Percentiles rank a stretch among this genome's conserved stretches.
phyloP scores from a whole-genome alignment of 2,888 invertebrate species.

The Epinotia nisella region DNA sequence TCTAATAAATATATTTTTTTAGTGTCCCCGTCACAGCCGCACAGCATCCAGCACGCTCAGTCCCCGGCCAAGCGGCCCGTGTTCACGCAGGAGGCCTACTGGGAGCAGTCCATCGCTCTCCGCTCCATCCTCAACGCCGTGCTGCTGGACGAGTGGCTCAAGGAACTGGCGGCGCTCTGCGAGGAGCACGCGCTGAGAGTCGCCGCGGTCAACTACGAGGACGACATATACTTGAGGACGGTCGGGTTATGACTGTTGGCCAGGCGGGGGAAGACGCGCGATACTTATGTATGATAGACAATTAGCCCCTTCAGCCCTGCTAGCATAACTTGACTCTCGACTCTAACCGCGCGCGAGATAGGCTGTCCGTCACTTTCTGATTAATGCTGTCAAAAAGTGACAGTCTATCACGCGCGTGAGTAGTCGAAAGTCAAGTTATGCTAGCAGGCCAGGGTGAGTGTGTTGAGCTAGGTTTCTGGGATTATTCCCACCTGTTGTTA shows the following conservation, averaged over 20 bases:
- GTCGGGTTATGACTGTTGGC: constrained; percentile 80
- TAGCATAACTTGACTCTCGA: too few species aligned
- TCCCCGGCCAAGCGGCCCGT: constrained; percentile 64
- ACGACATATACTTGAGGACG: constrained; percentile 68
- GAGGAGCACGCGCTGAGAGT: constrained; percentile 93
- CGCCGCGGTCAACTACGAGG: constrained; percentile 67
- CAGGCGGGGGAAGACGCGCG: constrained; percentile 52
- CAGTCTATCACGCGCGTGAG: too few species aligned
- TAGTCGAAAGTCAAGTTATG: too few species aligned
- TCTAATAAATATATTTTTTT: constrained; percentile 49
- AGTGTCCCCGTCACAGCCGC: constrained; percentile 57
- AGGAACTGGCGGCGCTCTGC: constrained; percentile 96
- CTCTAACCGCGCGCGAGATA: too few species aligned
- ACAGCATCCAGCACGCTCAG: constrained; percentile 55
- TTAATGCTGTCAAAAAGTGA: too few species aligned
- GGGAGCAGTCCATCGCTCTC: constrained; percentile 76
- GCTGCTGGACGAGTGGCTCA: constrained; percentile 97
- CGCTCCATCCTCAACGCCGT: constrained; percentile 87
- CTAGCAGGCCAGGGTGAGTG: too few species aligned
- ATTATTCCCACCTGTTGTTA: too few species aligned
- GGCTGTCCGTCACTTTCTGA: too few species aligned
- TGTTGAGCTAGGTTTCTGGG: too few species aligned
- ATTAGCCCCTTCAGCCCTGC: too few species aligned
- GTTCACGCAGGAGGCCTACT: constrained; percentile 77
- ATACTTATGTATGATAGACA: constrained; percentile 49